Percentiles rank a stretch among this genome's conserved stretches.
Conservation (phyloP, 2,888 invertebrate species). For the Orthosia gothica region DNA sequence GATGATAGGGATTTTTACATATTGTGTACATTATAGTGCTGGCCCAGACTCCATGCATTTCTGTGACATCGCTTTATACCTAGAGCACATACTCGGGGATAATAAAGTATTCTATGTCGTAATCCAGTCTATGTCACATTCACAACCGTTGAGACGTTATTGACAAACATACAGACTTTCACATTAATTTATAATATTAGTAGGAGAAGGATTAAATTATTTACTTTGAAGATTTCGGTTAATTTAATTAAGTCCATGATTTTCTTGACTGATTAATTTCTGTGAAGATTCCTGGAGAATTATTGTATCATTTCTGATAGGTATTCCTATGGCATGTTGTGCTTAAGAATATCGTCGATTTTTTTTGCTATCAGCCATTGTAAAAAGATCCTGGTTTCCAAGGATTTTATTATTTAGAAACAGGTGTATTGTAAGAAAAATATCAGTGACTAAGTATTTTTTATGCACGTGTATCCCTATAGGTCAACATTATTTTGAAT, state of each 20-base stretch:
- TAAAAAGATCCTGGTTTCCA: neutral
- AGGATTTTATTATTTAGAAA: neutral
- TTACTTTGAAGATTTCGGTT: slow-evolving; percentile 7
- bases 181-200: neutral
- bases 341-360: neutral
- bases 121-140: too few species aligned
- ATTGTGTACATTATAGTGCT: too few species aligned
- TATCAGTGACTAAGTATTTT: neutral
- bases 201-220: slow-evolving; percentile 3
- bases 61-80: too few species aligned
- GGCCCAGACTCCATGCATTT: too few species aligned
- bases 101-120: too few species aligned
- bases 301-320: neutral
- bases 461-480: neutral
- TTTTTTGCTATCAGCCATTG: neutral
- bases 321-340: neutral
- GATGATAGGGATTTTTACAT: too few species aligned
- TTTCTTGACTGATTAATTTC: slow-evolving; percentile 1
- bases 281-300: neutral
- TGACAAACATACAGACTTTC: too few species aligned
- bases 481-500: neutral
- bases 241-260: neutral
- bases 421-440: neutral
- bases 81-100: too few species aligned
- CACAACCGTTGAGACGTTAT: too few species aligned